A percentile compares a stretch with the other conserved stretches of the same genome.
Evolutionary conservation across 2,797 vertebrate species (phyloP).

Genomic region (Poliocrania exsul): DNA sequence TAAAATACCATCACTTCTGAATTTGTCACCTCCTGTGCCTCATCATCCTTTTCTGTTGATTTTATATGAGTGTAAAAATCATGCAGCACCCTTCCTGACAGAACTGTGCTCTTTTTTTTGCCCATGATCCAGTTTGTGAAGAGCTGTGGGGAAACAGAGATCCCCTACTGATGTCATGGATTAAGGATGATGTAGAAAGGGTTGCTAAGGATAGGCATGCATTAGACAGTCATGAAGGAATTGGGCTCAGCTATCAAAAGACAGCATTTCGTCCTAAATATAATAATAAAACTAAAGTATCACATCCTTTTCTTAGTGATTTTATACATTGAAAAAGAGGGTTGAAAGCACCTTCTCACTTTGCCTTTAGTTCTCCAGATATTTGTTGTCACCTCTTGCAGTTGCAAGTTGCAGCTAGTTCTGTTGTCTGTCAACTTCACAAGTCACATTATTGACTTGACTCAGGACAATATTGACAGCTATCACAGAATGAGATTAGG

Average conservation of each 20-base stretch:
- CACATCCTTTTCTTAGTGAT: neutral
- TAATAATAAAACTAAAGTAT: neutral
- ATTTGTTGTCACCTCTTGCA: neutral
- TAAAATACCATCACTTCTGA: neutral
- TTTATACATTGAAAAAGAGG: neutral
- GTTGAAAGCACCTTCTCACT: neutral
- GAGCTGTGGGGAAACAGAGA: neutral
- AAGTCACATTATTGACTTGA: rapidly evolving
- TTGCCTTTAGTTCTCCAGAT: neutral
- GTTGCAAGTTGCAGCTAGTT: neutral
- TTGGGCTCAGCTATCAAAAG: neutral
- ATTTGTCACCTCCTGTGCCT: rapidly evolving
- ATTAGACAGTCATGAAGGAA: neutral
- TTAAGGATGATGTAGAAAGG: neutral
- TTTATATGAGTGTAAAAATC: neutral
- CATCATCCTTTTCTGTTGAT: neutral
- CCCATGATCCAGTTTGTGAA: neutral
- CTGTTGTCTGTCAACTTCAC: neutral
- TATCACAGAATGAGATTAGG: neutral
- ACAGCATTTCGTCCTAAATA: neutral
- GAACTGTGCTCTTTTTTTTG: neutral
- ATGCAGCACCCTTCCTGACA: neutral
- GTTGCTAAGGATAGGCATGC: neutral
- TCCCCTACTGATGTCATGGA: neutral
- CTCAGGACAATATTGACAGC: neutral